phyloP scores from a whole-genome alignment of 2,113 vertebrate genomes.

The Sus scrofa region DNA sequence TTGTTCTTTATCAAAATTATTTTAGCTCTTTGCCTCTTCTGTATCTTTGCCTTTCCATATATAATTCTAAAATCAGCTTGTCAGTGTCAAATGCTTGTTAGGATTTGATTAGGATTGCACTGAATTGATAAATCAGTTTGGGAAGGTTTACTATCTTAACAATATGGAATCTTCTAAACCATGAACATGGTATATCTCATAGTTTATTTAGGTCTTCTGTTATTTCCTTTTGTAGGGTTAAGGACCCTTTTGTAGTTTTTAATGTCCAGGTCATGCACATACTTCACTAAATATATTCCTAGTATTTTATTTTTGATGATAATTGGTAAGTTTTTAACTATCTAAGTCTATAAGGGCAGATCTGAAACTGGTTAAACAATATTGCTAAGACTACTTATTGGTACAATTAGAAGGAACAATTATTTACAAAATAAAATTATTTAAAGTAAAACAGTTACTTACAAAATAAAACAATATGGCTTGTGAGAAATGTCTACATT shows the following conservation, averaged over 20 bases:
- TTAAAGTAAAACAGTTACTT: no score
- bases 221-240: not conserved
- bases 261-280: not conserved
- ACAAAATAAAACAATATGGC: not conserved
- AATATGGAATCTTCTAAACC: not conserved
- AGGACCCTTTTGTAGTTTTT: not conserved
- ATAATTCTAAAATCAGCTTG: not conserved
- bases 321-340: not conserved
- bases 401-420: not conserved
- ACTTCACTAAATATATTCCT: not conserved
- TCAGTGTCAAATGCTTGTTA: not conserved
- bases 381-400: not conserved
- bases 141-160: not conserved
- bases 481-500: not conserved
- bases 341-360: not conserved
- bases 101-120: not conserved
- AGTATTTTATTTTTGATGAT: conserved; percentile 2
- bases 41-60: not conserved
- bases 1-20: conserved; percentile 8
- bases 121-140: not conserved
- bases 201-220: not conserved
- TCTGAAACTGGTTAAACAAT: not conserved
- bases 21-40: conserved; percentile 10
- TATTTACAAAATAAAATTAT: not conserved
- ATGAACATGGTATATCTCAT: conserved; percentile 1